Percentiles rank a stretch among this genome's conserved stretches.
These are phyloP conservation scores for Pterobdella sp. DNA, from an alignment of 2,888 invertebrate genomes.

Conservation along the genomic window DNA sequence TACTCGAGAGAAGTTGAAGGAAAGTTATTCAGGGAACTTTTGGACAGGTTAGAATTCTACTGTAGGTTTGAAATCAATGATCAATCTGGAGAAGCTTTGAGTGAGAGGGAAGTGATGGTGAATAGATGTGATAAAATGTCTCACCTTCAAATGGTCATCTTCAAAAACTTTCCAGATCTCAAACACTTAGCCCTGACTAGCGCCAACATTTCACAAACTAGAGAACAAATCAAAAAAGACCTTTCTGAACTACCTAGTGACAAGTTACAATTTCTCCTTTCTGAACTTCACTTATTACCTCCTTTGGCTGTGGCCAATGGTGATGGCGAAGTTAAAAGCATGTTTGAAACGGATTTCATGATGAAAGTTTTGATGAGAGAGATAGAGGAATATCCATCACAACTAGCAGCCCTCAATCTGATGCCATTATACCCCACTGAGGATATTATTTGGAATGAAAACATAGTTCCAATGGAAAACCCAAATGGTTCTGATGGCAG, in stretches of 20 bases:
- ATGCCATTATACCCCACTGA: conserved; percentile 98
- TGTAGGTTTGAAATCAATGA: conserved; percentile 95
- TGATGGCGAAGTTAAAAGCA: neutral
- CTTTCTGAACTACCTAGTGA: conserved; percentile 58
- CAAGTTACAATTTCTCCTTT: conserved; percentile 7
- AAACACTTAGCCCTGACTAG: conserved; percentile 80
- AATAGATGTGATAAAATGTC: conserved; percentile 86
- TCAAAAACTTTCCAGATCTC: conserved; percentile 78
- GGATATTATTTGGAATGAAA: conserved; percentile 96
- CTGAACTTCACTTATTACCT: conserved; percentile 2
- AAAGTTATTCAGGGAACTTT: conserved; percentile 79
- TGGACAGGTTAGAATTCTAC: conserved; percentile 92
- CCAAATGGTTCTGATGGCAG: conserved; percentile 19
- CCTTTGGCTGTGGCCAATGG: neutral
- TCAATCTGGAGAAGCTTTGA: conserved; percentile 83
- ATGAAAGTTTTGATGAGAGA: conserved; percentile 56
- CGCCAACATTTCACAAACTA: conserved; percentile 87
- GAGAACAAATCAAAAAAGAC: conserved; percentile 72
- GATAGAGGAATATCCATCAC: conserved; percentile 74
- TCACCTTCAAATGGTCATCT: conserved; percentile 81
- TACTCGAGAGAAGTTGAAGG: conserved; percentile 69
- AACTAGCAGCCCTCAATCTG: conserved; percentile 85
- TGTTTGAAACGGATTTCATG: neutral
- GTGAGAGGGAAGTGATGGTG: conserved; percentile 85
- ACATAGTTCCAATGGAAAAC: conserved; percentile 92